Base-by-base conservation (phyloP, 2,797 vertebrate genomes). In the Eospalax fontanierii region DNA sequence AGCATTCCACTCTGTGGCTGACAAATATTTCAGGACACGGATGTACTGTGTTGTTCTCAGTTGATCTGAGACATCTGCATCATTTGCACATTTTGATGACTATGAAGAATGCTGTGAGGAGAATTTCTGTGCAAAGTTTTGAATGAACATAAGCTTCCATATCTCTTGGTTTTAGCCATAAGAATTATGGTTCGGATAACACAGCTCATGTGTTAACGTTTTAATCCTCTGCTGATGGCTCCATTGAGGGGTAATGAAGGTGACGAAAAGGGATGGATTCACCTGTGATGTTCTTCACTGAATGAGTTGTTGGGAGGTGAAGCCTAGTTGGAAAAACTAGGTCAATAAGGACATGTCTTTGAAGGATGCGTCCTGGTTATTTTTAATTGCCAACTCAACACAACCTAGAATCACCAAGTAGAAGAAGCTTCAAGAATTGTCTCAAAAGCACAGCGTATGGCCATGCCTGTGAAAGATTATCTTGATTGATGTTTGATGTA, bases 71-170 rank as follows among this genome's bases (percentile, higher is more conserved):
- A 35, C 80, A 50, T n/a, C 76, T 0, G 4, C 3, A 1, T 24
- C 15, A 3, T 6, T 19, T 30, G 16, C 24, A 50, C 16, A 35
- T 15, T n/a, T 65, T 22, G 75, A 40, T 9, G 24, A 12, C 40
- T 2, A 2, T 6, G 28, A 61, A 21, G 24, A 6, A 28, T 0
- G 1, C n/a, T 70, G 35, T 26, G 9, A 11, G 22, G 33, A 79
- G 35, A 6, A 18, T 61, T 50, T 1, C 16, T 6, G 4, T 75
- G 1, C 18, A 80, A 26, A 43, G 18, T 35, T 35, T 76, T 22
- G 18, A 28, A 19, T 16, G 26, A 81, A 61, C 2, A 16, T 4
- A 7, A 0, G 4, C 15, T 80, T 43, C 10, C 68, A 6, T 65
- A 6, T 71, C 35, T 75, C 40, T 16, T 1, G 35, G 30, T 8